These are phyloP conservation scores for Actenoides hombroni DNA, from an alignment of 2,113 vertebrate species.

Conservation along the genomic window DNA sequence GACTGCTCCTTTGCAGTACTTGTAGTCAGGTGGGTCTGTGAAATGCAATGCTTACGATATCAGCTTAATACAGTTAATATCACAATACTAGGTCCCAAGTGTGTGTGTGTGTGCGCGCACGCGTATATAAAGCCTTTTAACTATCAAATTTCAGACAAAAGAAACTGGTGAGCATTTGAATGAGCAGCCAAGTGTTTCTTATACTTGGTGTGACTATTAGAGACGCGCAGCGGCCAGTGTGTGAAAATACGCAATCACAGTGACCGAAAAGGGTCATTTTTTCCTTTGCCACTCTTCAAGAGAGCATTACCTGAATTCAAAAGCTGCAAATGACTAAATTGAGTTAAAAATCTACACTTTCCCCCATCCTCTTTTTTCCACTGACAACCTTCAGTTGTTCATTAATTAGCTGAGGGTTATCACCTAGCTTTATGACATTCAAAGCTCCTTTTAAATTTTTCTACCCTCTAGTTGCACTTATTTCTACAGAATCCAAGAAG, in stretches of 20 bases:
- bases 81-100: background rate
- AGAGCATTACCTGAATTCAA: background rate
- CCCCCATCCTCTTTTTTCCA: background rate
- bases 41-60: background rate
- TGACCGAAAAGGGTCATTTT: background rate
- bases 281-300: background rate
- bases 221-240: rapidly evolving
- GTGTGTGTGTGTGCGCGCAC: background rate
- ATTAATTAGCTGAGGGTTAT: background rate
- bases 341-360: background rate
- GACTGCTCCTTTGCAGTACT: background rate
- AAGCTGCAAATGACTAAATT: background rate
- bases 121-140: background rate
- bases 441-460: background rate
- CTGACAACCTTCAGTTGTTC: background rate
- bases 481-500: background rate
- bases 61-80: background rate
- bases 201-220: background rate
- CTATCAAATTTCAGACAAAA: background rate
- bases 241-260: rapidly evolving
- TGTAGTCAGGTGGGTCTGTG: background rate
- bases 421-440: background rate
- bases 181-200: background rate
- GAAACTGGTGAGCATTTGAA: background rate
- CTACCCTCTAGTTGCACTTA: background rate